Evolutionary conservation across 2,888 invertebrate species (phyloP).

Genomic region (Noctua janthe): DNA sequence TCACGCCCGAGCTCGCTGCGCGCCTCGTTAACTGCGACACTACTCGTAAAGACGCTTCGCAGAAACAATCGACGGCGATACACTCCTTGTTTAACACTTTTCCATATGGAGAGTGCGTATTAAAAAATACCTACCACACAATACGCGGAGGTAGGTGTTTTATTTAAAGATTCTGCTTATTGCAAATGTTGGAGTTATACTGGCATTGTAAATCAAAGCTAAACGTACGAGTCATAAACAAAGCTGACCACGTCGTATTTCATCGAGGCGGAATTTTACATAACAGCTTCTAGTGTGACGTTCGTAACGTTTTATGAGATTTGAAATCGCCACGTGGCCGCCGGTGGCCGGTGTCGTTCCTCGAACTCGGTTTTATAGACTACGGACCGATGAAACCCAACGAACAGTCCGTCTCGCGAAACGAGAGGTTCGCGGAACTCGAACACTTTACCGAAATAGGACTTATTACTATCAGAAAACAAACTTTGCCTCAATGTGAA

Average conservation of each 20-base stretch:
- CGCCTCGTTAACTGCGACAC: slow-evolving; percentile 86
- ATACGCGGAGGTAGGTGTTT: slow-evolving; percentile 58
- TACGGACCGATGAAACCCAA: slow-evolving; percentile 87
- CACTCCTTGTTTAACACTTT: slow-evolving; percentile 65
- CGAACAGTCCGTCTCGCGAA: slow-evolving; percentile 80
- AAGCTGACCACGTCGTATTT: slow-evolving; percentile 71
- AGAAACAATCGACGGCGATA: slow-evolving; percentile 82
- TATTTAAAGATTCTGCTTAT: slow-evolving; percentile 69
- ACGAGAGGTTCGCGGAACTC: slow-evolving; percentile 79
- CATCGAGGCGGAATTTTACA: slow-evolving; percentile 68
- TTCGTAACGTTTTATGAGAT: slow-evolving; percentile 79
- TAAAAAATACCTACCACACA: slow-evolving; percentile 55
- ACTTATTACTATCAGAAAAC: slow-evolving; percentile 64
- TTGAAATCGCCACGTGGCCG: slow-evolving; percentile 79
- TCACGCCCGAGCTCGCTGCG: slow-evolving; percentile 73
- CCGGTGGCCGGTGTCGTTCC: slow-evolving; percentile 82
- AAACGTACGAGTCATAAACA: slow-evolving; percentile 69
- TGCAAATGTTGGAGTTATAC: slow-evolving; percentile 66
- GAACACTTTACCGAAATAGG: slow-evolving; percentile 66
- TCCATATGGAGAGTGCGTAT: slow-evolving; percentile 48
- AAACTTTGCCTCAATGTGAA: slow-evolving; percentile 52
- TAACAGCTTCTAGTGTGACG: slow-evolving; percentile 70
- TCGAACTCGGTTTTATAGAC: slow-evolving; percentile 86
- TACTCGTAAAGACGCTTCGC: slow-evolving; percentile 86
- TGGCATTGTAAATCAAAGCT: slow-evolving; percentile 68